Evolutionary conservation across 2,113 vertebrate species (phyloP).

Genomic region (Gulo gulo): DNA sequence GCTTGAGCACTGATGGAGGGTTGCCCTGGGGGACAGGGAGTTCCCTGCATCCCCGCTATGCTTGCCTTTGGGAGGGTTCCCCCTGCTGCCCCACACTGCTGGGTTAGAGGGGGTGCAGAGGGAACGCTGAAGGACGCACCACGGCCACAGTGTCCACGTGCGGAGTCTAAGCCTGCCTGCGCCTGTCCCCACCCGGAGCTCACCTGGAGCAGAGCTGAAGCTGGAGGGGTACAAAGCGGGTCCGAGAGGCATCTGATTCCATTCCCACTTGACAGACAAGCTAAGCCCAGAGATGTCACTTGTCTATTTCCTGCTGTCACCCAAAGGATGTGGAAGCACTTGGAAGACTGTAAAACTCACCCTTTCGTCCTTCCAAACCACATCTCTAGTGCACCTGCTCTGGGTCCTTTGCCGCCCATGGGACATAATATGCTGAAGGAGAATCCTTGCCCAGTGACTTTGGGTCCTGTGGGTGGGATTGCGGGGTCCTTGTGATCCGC

Average conservation of each 20-base stretch:
- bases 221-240: not conserved
- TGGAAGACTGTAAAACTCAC: not conserved
- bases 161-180: not conserved
- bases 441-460: not conserved
- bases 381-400: not conserved
- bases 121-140: rapidly evolving
- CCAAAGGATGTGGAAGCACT: not conserved
- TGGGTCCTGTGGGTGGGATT: not conserved
- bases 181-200: not conserved
- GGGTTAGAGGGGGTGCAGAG: not conserved
- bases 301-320: not conserved
- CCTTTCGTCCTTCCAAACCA: not conserved
- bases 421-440: rapidly evolving
- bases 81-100: not conserved
- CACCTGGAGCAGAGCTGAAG: not conserved
- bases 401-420: rapidly evolving
- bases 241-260: not conserved
- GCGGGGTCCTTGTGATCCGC: not conserved
- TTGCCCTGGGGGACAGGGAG: not conserved
- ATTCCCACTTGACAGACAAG: not conserved
- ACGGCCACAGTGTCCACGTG: rapidly evolving
- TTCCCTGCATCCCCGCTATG: not conserved
- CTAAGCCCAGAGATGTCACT: not conserved
- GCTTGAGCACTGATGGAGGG: not conserved
- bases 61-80: not conserved